Base-by-base conservation (phyloP, 2,113 vertebrate species). In the Craseonycteris thonglongyai region DNA sequence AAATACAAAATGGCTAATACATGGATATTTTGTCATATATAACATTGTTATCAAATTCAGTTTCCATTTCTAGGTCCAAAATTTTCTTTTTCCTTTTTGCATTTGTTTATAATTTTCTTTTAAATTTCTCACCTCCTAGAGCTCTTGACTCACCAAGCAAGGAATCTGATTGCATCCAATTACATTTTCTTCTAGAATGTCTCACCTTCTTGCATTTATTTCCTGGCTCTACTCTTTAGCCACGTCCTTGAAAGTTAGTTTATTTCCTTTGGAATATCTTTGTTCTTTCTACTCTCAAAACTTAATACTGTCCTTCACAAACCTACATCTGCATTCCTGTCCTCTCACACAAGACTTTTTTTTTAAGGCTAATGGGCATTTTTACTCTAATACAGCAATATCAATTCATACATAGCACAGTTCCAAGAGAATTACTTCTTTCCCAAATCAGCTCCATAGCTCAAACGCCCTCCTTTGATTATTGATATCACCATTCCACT, bases 31-130 rank as follows among this genome's bases (percentile, higher is more conserved):
- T 42, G 13, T 59, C 82, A 61, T 33, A 30, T 18, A 26, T 33
- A 24, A 90, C 56, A 86, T 13, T 84, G 40, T 45, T 83, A 86
- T 88, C 85, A 95, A 95, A 71, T 66, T 69, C 35, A 72, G 33
- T 69, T 30, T 54, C 14, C 66, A 86, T 86, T 95, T 81, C 33
- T 65, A 69, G 49, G 7, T 69, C 24, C 7, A 42, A 83, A 94
- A 75, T 75, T 28, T 82, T 54, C 68, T 79, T 54, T 93, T n/a
- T 12, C 22, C 30, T 87, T 72, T 74, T 22, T 49, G 7, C 28
- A 88, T 45, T 86, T 72, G 19, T 18, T 76, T 94, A 75, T n/a
- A 68, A 86, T 92, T 92, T 83, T 61, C 68, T 86, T 28, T 47
- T 63, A 30, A 26, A 47, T 56, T 82, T 82, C 51, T 72, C 24